Evolutionary conservation across 2,113 vertebrate species (phyloP).

Genomic region (Vimba vimba): DNA sequence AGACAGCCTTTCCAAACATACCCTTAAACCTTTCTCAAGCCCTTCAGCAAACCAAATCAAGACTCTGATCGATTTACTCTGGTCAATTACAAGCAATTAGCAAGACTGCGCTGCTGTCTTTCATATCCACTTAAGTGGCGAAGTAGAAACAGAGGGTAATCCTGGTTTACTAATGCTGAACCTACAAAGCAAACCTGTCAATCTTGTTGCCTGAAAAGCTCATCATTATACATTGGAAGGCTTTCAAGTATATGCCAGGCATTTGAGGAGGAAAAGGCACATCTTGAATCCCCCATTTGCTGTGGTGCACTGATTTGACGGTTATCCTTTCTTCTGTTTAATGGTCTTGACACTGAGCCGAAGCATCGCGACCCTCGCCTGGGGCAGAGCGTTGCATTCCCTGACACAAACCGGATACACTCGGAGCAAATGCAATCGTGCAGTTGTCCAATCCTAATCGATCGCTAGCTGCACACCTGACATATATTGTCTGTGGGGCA

Average conservation of each 20-base stretch:
- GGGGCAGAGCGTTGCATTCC: slow-evolving; percentile 6
- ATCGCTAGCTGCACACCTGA: slow-evolving; percentile 36
- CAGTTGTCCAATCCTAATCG: slow-evolving; percentile 43
- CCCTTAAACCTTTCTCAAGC: slow-evolving; percentile 37
- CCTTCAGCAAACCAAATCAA: slow-evolving; percentile 43
- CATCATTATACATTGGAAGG: slow-evolving; percentile 4
- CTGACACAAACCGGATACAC: slow-evolving; percentile 10
- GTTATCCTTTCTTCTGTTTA: slow-evolving; percentile 40
- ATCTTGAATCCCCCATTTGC: slow-evolving; percentile 18
- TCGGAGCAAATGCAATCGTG: slow-evolving; percentile 36
- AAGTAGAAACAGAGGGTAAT: slow-evolving; percentile 28
- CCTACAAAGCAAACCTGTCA: slow-evolving; percentile 13
- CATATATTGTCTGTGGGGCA: slow-evolving; percentile 24
- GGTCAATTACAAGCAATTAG: slow-evolving; percentile 47
- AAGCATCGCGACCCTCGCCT: neutral
- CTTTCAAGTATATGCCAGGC: slow-evolving; percentile 28
- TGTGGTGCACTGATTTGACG: slow-evolving; percentile 23
- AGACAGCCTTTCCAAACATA: slow-evolving; percentile 40
- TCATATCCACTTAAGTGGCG: slow-evolving; percentile 26
- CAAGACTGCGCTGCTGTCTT: slow-evolving; percentile 7
- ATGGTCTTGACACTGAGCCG: slow-evolving; percentile 42
- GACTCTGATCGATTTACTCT: slow-evolving; percentile 34
- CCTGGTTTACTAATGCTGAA: neutral
- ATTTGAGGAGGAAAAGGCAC: slow-evolving; percentile 16
- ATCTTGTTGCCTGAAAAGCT: neutral